Base-by-base conservation (phyloP, 2,888 invertebrate species). In the Drepanosiphum platanoidis region DNA sequence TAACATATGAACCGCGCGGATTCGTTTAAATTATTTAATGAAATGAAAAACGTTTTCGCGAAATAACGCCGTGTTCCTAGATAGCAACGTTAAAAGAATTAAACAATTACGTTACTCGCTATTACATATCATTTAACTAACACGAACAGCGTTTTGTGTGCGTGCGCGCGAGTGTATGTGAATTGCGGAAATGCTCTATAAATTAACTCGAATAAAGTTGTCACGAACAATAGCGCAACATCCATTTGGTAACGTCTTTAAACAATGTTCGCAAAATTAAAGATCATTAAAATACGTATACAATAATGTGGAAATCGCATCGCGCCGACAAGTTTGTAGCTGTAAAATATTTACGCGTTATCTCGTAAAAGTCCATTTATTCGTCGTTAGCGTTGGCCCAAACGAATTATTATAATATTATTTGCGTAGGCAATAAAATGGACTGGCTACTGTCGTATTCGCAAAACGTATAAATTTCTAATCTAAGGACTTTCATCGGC, bases 141-240 rank as follows among this genome's bases (percentile, higher is more conserved):
- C 78, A 42, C 42, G 13, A 34, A 30, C n/a, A n/a, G 42, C 66
- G 15, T 66, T 66, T 42, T 66, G 42, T 70, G 32, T 42, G 13
- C 3, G n/a, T n/a, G n/a, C n/a, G n/a, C n/a, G n/a, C n/a, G n/a
- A n/a, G n/a, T n/a, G n/a, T n/a, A n/a, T n/a, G n/a, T n/a, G n/a
- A n/a, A n/a, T n/a, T 46, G 66, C 66, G 66, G 32, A 78, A 42
- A 66, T 66, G 78, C n/a, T 66, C 66, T 78, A 46, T 78, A 78
- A 30, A 66, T 66, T 46, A 7, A 72, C 27, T 46, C 32, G 46
- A 66, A 30, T 39, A 64, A 78, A 78, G 15, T 66, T 66, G 39
- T 18, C 22, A 42, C 66, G 13, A 52, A 64, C 64, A 13, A 30
- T 30, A 13, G 30, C 46, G 61, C 8, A 78, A 46, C 13, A 46